Evolutionary conservation across 2,797 vertebrate species (phyloP), one percentile per base, ranked within the genome.

Genomic region (Pseudochirops cupreus): DNA sequence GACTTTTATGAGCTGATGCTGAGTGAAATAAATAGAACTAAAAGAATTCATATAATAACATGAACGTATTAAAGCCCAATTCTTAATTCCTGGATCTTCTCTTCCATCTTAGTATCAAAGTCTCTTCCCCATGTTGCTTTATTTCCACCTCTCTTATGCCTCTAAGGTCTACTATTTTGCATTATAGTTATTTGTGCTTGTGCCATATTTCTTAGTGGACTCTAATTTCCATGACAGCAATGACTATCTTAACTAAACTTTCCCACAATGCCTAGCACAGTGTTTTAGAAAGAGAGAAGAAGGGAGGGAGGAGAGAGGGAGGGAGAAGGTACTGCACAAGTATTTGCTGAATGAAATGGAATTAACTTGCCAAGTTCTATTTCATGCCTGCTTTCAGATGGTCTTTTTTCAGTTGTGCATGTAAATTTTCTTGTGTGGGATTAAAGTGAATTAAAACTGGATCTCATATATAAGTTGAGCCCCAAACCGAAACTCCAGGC

Each of bases 321-420:
- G 2, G 4, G 9, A 82, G 39, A 87, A 46, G 39, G 74, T 87
- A 21, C 39, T 87, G 46, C 74, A 87, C 39, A 87, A 87, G 74
- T 46, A 33, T 87, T 87, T 87, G 24, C 21, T 87, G 74, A 87
- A 87, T 46, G 31, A 87, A 87, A 46, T 4, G 24, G 39, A 87
- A 87, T 87, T 87, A 46, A 87, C 74, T 87, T 87, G 39, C 74
- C 74, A 87, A 87, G 39, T 46, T 87, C 74, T 87, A 87, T 87
- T 87, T 46, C 74, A 87, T 87, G 74, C 74, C 21, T 46, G 39
- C 74, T 87, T 87, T 87, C 39, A 87, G 39, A 46, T 10, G 46
- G 39, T 6, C 74, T 46, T 87, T 87, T 87, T 87, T 82, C 39
- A 26, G 74, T 46, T 46, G 39, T 87, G 74, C 74, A 50, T 87